phyloP scores from a whole-genome alignment of 2,888 invertebrate species.

The Acronicta aceris region DNA sequence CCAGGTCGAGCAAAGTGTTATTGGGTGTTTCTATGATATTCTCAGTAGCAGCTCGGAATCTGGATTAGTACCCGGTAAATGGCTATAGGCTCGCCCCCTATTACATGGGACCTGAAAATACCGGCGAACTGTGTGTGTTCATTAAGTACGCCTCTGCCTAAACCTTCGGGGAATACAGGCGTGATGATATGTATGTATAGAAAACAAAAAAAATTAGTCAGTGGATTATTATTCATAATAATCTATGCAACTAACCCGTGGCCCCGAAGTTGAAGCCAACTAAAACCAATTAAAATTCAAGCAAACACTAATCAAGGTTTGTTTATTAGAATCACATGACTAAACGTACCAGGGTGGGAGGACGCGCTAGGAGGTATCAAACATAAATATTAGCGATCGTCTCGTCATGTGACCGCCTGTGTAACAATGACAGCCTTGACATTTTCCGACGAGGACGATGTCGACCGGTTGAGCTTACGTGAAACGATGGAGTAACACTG shows the following conservation, averaged over 20 bases:
- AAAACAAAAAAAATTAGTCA: too few species aligned
- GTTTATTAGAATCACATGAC: constrained; percentile 37
- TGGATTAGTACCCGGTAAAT: too few species aligned
- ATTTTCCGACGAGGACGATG: constrained; percentile 70
- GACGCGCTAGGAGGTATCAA: constrained; percentile 23
- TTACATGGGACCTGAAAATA: too few species aligned
- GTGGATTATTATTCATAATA: not conserved
- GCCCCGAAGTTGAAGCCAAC: not conserved
- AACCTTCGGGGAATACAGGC: too few species aligned
- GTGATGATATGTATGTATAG: too few species aligned
- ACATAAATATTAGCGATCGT: constrained; percentile 57
- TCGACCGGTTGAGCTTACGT: constrained; percentile 66
- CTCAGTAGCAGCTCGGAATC: too few species aligned
- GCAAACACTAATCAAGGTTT: constrained; percentile 28
- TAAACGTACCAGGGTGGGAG: constrained; percentile 50
- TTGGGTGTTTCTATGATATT: too few species aligned
- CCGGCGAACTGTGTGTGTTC: too few species aligned
- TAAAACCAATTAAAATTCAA: constrained; percentile 45
- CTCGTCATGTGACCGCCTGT: constrained; percentile 62
- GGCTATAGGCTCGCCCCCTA: too few species aligned
- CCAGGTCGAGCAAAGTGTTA: too few species aligned
- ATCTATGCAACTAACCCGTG: not conserved
- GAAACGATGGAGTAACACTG: constrained; percentile 49
- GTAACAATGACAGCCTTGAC: constrained; percentile 70
- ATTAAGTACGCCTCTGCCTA: too few species aligned